These are phyloP conservation scores for Chrysopa pallens DNA, from an alignment of 1,140 invertebrate genomes.

Conservation along the genomic window DNA sequence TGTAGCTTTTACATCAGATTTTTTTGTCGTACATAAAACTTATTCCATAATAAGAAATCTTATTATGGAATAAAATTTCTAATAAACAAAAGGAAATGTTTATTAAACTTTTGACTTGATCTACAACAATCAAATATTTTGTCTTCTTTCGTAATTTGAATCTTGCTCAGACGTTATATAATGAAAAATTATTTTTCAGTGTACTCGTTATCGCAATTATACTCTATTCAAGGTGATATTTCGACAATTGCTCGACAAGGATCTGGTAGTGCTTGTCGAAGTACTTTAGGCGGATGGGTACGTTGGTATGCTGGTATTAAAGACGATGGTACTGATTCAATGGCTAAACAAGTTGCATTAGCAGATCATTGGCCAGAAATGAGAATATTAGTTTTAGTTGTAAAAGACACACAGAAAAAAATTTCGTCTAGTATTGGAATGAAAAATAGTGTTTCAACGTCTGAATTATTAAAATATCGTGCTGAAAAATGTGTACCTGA, in stretches of 20 bases:
- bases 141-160: no score
- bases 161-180: no score
- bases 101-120: no score
- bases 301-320: slow-evolving; percentile 64
- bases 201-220: slow-evolving; percentile 53
- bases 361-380: slow-evolving; percentile 80
- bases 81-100: no score
- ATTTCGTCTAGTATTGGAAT: slow-evolving; percentile 84
- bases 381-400: slow-evolving; percentile 76
- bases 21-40: no score
- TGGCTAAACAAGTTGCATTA: slow-evolving; percentile 56
- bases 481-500: slow-evolving; percentile 51
- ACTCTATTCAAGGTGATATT: slow-evolving; percentile 61
- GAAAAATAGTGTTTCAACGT: slow-evolving; percentile 66
- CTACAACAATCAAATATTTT: no score
- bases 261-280: slow-evolving; percentile 93
- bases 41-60: no score
- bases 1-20: no score
- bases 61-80: no score
- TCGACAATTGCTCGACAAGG: slow-evolving; percentile 70
- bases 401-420: slow-evolving; percentile 73
- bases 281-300: slow-evolving; percentile 75
- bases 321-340: slow-evolving; percentile 61
- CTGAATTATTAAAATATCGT: slow-evolving; percentile 61
- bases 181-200: slow-evolving; percentile 32